Percentiles rank a stretch among this genome's conserved stretches.
Conservation (phyloP, 2,888 invertebrate species). For the Apantesis nais region DNA sequence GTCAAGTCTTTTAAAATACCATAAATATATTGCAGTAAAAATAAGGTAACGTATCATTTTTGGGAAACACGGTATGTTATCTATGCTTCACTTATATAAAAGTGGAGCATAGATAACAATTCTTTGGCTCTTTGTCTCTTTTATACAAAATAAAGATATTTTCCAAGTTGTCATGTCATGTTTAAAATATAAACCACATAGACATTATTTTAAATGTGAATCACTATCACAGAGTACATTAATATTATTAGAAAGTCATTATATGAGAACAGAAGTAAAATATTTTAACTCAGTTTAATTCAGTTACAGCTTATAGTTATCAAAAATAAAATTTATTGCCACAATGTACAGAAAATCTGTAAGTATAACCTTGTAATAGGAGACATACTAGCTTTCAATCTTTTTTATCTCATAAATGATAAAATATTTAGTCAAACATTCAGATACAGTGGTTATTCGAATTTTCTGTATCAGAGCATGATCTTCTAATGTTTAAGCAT, state of each 20-base stretch:
- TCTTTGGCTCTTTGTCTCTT: too few relatives aligned
- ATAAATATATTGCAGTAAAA: too few relatives aligned
- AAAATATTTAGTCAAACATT: background rate
- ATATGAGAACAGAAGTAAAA: background rate
- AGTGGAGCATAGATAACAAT: too few relatives aligned
- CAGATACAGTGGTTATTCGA: background rate
- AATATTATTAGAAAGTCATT: background rate
- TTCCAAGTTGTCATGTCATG: background rate
- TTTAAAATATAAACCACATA: background rate
- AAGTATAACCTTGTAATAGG: background rate
- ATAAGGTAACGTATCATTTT: too few relatives aligned
- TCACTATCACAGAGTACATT: too few relatives aligned
- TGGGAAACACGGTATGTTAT: too few relatives aligned
- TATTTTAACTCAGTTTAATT: background rate
- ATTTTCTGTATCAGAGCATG: background rate
- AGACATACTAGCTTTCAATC: background rate
- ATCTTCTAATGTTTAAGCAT: background rate
- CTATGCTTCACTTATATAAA: too few relatives aligned
- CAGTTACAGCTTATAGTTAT: too few relatives aligned
- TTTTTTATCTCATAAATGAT: background rate
- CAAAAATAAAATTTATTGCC: background rate
- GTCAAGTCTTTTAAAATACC: too few relatives aligned
- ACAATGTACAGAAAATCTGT: background rate
- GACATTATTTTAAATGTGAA: background rate
- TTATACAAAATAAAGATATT: too few relatives aligned